Evolutionary conservation across 1,140 invertebrate species (phyloP), one percentile per base, ranked within the genome.

Genomic region (Lepidurus couesii): DNA sequence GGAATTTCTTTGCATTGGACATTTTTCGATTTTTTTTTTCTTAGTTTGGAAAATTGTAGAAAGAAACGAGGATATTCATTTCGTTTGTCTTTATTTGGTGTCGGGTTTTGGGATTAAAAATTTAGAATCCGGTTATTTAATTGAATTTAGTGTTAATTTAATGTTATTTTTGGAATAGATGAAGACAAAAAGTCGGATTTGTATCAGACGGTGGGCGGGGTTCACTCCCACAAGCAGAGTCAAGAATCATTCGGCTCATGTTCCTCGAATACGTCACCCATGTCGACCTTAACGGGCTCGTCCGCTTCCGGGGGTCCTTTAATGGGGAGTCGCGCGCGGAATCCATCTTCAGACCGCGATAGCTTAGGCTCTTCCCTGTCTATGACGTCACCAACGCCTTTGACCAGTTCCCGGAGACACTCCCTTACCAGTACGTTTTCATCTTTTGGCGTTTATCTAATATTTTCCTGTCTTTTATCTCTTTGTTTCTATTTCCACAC

Each of bases 201-300:
- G 53, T 65, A 65, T 21, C 53, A 65, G 53, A n/a, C 53, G 9
- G 53, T 65, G 53, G 53, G 16, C 6, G 53, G 53, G 21, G 13
- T 13, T 21, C 53, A 65, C 53, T 13, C 53, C 53, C 53, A 65
- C 13, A 65, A 65, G 10, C 73, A 85, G 13, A 85, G 85, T 42
- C 87, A 89, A 45, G 88, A 89, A 75, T 88, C 89, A 0, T 89
- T 87, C 79, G 86, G 87, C n/a, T 90, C 88, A 4, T 88, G 90
- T 80, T 88, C 89, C 26, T 94, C 92, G 1, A 95, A 95, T 81
- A 94, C 93, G 7, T 95, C 93, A 84, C 93, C 94, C 24, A 90
- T 93, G 79, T 95, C 94, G 8, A 96, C 94, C 0, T 85, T 95
- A 11, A 95, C 94, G 21, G 93, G 93, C 82, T 86, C 83, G 83